phyloP scores from a whole-genome alignment of 2,113 vertebrate genomes.

The Stegostoma tigrinum region DNA sequence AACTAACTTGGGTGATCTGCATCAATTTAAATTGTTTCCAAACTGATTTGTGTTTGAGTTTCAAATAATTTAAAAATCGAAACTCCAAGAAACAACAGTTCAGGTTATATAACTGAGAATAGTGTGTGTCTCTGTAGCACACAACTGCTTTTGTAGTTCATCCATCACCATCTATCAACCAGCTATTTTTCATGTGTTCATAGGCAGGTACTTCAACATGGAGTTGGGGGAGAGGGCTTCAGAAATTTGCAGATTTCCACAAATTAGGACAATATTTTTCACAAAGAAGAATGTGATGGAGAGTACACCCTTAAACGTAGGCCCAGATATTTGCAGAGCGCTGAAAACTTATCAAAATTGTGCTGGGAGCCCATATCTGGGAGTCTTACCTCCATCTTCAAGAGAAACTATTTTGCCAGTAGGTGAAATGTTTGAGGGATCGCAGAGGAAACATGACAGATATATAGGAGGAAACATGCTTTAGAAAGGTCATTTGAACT shows the following conservation, averaged over 20 bases:
- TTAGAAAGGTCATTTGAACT: no score
- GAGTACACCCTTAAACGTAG: not conserved
- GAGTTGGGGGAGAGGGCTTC: not conserved
- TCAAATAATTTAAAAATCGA: not conserved
- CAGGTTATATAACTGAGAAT: not conserved
- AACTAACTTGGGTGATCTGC: not conserved
- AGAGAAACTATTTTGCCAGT: no score
- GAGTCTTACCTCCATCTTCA: no score
- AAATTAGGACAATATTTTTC: not conserved
- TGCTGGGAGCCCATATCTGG: no score
- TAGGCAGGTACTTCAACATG: not conserved
- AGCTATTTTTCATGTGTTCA: not conserved
- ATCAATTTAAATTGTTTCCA: not conserved
- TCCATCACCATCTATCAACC: not conserved
- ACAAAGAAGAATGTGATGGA: not conserved
- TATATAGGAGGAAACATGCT: no score
- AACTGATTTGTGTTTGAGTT: not conserved
- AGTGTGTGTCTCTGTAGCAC: not conserved
- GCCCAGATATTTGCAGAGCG: no score
- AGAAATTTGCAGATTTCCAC: not conserved
- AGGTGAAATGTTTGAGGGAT: no score
- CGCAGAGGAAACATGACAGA: no score
- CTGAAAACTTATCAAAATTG: no score
- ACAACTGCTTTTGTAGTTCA: not conserved
- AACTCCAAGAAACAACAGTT: not conserved